These are phyloP conservation scores for Spizaetus ornatus DNA, from an alignment of 2,113 vertebrate species.

Conservation along the genomic window DNA sequence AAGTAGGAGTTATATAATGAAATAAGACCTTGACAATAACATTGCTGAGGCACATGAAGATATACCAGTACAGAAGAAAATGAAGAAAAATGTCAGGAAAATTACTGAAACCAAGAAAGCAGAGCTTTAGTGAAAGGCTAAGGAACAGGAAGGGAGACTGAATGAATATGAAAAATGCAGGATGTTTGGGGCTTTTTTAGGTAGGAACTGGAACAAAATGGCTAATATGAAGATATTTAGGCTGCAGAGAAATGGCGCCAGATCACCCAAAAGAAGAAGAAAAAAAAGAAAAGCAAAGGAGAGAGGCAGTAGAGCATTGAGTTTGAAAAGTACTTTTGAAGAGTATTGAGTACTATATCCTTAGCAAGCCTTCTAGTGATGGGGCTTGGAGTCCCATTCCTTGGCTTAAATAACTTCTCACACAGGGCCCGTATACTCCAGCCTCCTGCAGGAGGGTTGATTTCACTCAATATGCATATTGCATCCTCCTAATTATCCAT, in stretches of 20 bases:
- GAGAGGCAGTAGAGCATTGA: not conserved
- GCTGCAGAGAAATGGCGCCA: not conserved
- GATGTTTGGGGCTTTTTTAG: not conserved
- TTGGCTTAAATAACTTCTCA: not conserved
- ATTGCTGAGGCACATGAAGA: conserved; percentile 35
- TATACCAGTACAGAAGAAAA: conserved; percentile 23
- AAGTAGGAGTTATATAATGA: conserved; percentile 47
- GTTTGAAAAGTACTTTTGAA: not conserved
- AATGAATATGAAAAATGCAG: not conserved
- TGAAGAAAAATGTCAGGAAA: conserved; percentile 60
- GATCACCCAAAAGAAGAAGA: not conserved
- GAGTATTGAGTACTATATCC: not conserved
- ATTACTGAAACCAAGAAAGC: conserved; percentile 46
- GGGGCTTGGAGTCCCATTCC: not conserved
- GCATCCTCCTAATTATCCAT: conserved; percentile 73
- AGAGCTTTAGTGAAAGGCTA: conserved; percentile 20
- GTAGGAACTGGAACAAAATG: conserved; percentile 22
- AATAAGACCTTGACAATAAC: conserved; percentile 58
- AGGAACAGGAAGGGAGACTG: not conserved
- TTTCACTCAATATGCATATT: conserved; percentile 54
- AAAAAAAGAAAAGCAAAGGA: not conserved
- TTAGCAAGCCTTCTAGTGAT: not conserved
- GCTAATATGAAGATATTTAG: not conserved
- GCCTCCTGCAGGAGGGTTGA: conserved; percentile 28
- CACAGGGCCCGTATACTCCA: not conserved